Conservation (phyloP, 2,888 invertebrate species). For the Hypselothyrea guttata region DNA sequence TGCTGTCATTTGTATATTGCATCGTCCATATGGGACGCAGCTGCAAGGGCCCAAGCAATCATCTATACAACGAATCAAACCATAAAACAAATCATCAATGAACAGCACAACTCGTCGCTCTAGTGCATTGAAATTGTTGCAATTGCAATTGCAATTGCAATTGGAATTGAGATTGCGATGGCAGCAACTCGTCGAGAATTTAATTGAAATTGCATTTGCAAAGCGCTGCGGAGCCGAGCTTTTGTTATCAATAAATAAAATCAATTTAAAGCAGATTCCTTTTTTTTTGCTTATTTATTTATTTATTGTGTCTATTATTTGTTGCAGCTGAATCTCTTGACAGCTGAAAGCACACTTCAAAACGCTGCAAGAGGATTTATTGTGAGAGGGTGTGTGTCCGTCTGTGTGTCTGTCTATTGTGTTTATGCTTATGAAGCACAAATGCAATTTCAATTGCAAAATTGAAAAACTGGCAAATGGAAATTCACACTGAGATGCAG, state of each 20-base stretch:
- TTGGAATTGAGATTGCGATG: background rate
- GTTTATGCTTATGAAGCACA: constrained; percentile 49
- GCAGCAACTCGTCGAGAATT: constrained; percentile 38
- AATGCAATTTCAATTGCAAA: constrained; percentile 58
- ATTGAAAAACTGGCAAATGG: constrained; percentile 30
- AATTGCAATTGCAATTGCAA: constrained; percentile 25
- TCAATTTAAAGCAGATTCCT: constrained; percentile 58
- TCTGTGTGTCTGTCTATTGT: constrained; percentile 47
- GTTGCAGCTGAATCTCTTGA: constrained; percentile 8
- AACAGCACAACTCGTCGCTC: constrained; percentile 26
- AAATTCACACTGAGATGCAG: constrained; percentile 5
- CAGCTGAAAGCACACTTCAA: constrained; percentile 31
- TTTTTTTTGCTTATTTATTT: constrained; percentile 1
- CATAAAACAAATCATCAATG: constrained; percentile 31
- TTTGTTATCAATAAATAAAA: constrained; percentile 71
- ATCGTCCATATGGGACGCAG: constrained; percentile 50
- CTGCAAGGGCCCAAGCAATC: constrained; percentile 38
- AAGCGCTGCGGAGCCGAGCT: constrained; percentile 32
- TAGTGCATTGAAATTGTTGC: constrained; percentile 37
- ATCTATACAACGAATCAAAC: constrained; percentile 36
- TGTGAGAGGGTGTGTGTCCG: constrained; percentile 6
- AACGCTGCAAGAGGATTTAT: constrained; percentile 22
- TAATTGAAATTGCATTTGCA: constrained; percentile 74
- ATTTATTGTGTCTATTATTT: constrained; percentile 14
- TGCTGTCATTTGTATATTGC: constrained; percentile 33